A percentile compares a stretch with the other conserved stretches of the same genome.
These are phyloP conservation scores for Ochropacha duplaris DNA, from an alignment of 2,888 invertebrate species.

Conservation along the genomic window DNA sequence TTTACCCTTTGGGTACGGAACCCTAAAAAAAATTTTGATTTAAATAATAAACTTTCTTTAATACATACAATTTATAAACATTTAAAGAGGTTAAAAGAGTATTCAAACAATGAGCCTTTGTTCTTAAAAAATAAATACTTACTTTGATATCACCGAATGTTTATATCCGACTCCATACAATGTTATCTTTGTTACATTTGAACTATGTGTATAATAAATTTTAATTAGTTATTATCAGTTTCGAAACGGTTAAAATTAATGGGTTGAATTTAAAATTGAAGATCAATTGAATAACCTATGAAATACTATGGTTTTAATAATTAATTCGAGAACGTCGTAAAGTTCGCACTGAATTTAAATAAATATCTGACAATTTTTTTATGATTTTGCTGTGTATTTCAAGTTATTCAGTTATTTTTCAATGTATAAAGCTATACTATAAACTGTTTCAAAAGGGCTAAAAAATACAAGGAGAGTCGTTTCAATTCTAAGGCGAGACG, in stretches of 20 bases:
- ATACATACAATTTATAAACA: slow-evolving; percentile 10
- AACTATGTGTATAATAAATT: slow-evolving; percentile 15
- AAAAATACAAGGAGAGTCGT: slow-evolving; percentile 41
- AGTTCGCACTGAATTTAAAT: background rate
- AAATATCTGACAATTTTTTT: background rate
- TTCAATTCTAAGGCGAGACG: slow-evolving; percentile 46
- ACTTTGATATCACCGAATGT: slow-evolving; percentile 13
- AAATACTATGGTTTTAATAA: background rate
- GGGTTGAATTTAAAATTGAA: slow-evolving; percentile 4
- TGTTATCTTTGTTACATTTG: slow-evolving; percentile 16
- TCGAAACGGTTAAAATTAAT: slow-evolving; percentile 14
- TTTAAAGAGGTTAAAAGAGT: slow-evolving; percentile 28
- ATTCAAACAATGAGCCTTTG: slow-evolving; percentile 24
- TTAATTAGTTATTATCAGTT: slow-evolving; percentile 16
- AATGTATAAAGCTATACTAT: slow-evolving; percentile 2
- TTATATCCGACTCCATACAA: slow-evolving; percentile 13
- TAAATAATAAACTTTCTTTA: background rate
- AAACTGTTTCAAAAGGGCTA: slow-evolving; percentile 23
- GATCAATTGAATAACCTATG: background rate
- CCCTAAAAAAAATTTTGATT: background rate
- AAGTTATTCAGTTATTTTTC: background rate
- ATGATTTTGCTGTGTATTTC: background rate
- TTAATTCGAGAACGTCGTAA: background rate
- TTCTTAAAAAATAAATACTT: slow-evolving; percentile 5
- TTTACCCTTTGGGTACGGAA: too few species aligned